These are phyloP conservation scores for Morpho deidamia DNA, from an alignment of 2,888 invertebrate species.

Conservation along the genomic window DNA sequence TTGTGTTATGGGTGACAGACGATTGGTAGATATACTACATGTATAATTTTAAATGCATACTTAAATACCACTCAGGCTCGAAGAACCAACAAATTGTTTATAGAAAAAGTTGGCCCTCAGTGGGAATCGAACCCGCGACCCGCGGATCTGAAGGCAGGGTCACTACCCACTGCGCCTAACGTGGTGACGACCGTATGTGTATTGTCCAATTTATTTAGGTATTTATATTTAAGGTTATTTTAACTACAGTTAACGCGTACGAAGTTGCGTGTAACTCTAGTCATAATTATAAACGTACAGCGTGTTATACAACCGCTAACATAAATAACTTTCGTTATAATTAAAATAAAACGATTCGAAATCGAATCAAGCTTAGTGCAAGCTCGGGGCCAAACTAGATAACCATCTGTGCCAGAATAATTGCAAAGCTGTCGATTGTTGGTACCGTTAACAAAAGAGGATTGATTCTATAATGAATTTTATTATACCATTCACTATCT, in stretches of 20 bases:
- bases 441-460: conserved; percentile 3
- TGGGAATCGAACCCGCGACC: too few relatives aligned
- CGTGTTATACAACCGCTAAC: conserved; percentile 8
- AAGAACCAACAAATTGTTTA: too few relatives aligned
- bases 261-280: neutral
- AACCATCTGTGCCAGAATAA: conserved; percentile 10
- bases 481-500: neutral
- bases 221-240: too few relatives aligned
- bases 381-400: conserved; percentile 14
- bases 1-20: too few relatives aligned
- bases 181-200: too few relatives aligned
- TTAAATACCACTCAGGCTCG: too few relatives aligned
- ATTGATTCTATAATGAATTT: neutral
- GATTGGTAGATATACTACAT: too few relatives aligned
- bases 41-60: too few relatives aligned
- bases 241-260: neutral
- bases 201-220: too few relatives aligned
- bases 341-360: conserved; percentile 17
- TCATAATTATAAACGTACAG: conserved; percentile 2
- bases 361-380: conserved; percentile 11
- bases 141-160: too few relatives aligned
- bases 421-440: conserved; percentile 10
- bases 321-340: conserved; percentile 20
- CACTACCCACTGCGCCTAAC: too few relatives aligned
- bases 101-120: too few relatives aligned